A percentile compares a stretch with the other conserved stretches of the same genome.
Conservation (phyloP, 2,113 vertebrate genomes). For the Nematolebias whitei region DNA sequence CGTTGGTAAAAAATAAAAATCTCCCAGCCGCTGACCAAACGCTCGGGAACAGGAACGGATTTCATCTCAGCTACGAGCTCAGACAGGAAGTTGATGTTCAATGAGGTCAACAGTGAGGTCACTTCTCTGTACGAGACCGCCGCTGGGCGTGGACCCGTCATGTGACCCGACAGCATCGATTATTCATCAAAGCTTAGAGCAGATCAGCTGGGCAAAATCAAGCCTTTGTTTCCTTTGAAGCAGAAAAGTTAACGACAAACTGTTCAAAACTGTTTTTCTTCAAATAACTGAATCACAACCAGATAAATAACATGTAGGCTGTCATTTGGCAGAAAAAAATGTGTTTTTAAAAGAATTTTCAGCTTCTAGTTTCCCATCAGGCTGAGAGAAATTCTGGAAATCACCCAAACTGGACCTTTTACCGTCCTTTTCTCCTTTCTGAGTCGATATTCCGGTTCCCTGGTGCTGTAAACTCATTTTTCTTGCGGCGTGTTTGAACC, state of each 20-base stretch:
- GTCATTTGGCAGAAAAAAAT: neutral
- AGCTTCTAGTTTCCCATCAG: too few species aligned
- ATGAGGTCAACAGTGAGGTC: conserved; percentile 25
- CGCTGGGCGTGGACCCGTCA: neutral
- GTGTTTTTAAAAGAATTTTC: too few species aligned
- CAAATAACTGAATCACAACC: too few species aligned
- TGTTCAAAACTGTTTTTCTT: neutral
- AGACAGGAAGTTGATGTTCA: neutral
- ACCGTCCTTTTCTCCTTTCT: neutral
- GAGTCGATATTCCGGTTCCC: neutral
- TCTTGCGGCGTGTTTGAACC: conserved; percentile 10
- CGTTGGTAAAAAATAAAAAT: too few species aligned
- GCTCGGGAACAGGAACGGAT: too few species aligned
- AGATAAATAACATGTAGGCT: neutral
- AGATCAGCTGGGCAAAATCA: neutral
- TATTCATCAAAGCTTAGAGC: conserved; percentile 13
- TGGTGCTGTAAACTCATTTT: conserved; percentile 8
- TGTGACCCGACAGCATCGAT: conserved; percentile 23
- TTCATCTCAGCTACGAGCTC: too few species aligned
- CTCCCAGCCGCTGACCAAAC: too few species aligned
- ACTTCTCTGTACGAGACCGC: neutral
- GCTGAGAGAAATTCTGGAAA: neutral
- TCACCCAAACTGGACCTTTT: conserved; percentile 4
- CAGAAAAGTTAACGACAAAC: neutral
- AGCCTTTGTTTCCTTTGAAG: neutral